Conservation (phyloP, 2,113 vertebrate species). For the Leucoraja erinaceus region DNA sequence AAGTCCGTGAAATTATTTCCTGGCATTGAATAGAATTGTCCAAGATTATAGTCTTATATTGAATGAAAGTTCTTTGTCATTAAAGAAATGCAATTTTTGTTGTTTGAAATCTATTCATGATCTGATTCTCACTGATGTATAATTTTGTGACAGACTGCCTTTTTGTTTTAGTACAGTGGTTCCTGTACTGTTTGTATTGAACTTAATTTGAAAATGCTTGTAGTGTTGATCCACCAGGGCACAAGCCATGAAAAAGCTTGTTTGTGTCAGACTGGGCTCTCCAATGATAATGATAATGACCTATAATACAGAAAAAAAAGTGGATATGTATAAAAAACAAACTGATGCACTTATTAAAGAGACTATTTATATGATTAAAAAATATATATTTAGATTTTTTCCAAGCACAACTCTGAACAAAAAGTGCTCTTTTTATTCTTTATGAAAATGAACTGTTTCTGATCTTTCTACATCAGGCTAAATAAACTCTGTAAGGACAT, state of each 20-base stretch:
- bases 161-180: constrained; percentile 54
- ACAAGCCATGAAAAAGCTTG: constrained; percentile 58
- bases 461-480: constrained; percentile 75
- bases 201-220: constrained; percentile 47
- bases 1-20: constrained; percentile 31
- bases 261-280: constrained; percentile 54
- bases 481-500: constrained; percentile 76
- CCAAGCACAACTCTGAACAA: constrained; percentile 70
- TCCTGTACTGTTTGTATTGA: constrained; percentile 54
- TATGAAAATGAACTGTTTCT: constrained; percentile 70
- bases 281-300: constrained; percentile 17
- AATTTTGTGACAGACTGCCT: constrained; percentile 58
- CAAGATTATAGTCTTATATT: constrained; percentile 19
- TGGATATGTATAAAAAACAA: constrained; percentile 56
- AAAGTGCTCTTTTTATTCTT: constrained; percentile 72
- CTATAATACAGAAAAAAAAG: constrained; percentile 44
- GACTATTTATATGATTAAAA: constrained; percentile 74
- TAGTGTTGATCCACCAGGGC: constrained; percentile 53
- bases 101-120: constrained; percentile 19
- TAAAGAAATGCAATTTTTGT: constrained; percentile 28
- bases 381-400: constrained; percentile 75
- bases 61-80: constrained; percentile 24
- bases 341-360: constrained; percentile 73
- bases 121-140: constrained; percentile 39
- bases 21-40: constrained; percentile 27